A percentile compares a stretch with the other conserved stretches of the same genome.
Evolutionary conservation across 1,140 invertebrate species (phyloP).

Genomic region (Drosophila takahashii): DNA sequence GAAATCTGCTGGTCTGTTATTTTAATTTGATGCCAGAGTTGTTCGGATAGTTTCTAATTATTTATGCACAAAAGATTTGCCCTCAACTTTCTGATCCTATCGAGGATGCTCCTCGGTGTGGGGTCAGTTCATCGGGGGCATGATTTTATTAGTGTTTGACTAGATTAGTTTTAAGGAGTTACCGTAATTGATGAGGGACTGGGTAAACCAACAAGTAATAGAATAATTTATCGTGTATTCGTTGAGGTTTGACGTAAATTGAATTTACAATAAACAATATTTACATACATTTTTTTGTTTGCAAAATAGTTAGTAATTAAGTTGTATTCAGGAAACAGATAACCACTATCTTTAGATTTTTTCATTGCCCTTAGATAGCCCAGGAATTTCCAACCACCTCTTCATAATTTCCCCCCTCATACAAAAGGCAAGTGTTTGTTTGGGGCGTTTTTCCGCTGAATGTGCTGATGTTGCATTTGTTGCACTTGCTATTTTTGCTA

Average conservation of each 20-base stretch:
- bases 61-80: constrained; percentile 41
- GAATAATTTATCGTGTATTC: not conserved
- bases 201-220: not conserved
- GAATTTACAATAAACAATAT: no score
- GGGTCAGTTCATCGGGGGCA: not conserved
- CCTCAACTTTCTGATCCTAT: constrained; percentile 4
- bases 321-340: no score
- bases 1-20: constrained; percentile 43
- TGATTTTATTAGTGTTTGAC: not conserved
- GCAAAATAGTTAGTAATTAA: no score
- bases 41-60: constrained; percentile 45
- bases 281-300: no score
- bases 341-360: constrained; percentile 11
- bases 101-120: not conserved
- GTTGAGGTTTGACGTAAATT: no score
- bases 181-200: not conserved
- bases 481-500: constrained; percentile 17
- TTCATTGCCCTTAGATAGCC: not conserved
- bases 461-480: constrained; percentile 34
- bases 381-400: no score
- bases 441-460: constrained; percentile 50
- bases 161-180: not conserved
- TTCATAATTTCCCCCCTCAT: not conserved
- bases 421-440: constrained; percentile 70
- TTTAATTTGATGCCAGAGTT: constrained; percentile 52